A percentile compares a stretch with the other conserved stretches of the same genome.
These are phyloP conservation scores for Neodiprion pinetum DNA, from an alignment of 1,140 invertebrate species.

Conservation along the genomic window DNA sequence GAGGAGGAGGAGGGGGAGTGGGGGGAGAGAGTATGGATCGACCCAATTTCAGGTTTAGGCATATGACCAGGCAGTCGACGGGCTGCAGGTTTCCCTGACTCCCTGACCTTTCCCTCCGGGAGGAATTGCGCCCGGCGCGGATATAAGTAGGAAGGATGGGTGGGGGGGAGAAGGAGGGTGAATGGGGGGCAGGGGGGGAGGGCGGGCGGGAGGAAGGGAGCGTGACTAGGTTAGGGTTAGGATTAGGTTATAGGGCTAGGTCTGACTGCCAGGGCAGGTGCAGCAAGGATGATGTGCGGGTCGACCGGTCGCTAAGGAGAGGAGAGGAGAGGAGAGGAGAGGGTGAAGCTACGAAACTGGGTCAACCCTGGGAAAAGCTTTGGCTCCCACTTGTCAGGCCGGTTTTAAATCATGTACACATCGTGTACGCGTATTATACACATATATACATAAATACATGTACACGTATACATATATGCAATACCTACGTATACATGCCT, in stretches of 20 bases:
- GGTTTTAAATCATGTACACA: too few relatives aligned
- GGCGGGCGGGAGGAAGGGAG: neutral
- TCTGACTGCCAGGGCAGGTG: conserved; percentile 41
- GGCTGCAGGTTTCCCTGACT: too few relatives aligned
- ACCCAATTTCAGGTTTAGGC: too few relatives aligned
- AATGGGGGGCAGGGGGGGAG: too few relatives aligned
- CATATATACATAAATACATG: too few relatives aligned
- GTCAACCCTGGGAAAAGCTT: conserved; percentile 39
- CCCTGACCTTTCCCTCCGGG: too few relatives aligned
- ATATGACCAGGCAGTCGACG: too few relatives aligned
- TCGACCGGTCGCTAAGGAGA: neutral
- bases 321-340: conserved; percentile 7
- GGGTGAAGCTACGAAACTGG: conserved; percentile 34
- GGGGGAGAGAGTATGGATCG: too few relatives aligned
- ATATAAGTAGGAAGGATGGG: neutral
- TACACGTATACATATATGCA: neutral
- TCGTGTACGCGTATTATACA: neutral
- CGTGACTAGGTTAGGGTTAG: conserved; percentile 36
- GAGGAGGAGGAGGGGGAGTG: too few relatives aligned
- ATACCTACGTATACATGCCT: neutral
- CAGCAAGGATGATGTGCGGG: conserved; percentile 18
- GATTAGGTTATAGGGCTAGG: conserved; percentile 45
- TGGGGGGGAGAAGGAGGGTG: too few relatives aligned
- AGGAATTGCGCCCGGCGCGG: neutral
- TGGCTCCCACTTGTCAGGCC: neutral